Conservation (phyloP, 2,888 invertebrate species). For the Ommatoiulus sabulosus region DNA sequence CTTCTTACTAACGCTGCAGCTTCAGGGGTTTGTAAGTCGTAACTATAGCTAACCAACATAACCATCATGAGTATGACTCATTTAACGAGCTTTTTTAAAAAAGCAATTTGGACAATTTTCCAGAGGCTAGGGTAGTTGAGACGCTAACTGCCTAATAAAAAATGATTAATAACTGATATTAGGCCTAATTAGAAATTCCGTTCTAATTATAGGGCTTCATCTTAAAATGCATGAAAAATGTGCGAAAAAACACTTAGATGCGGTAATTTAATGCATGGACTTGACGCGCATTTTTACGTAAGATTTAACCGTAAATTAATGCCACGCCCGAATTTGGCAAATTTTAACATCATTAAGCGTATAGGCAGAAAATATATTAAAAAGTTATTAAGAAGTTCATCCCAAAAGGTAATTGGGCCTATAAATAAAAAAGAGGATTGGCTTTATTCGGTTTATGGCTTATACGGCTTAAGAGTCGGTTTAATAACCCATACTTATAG, state of each 20-base stretch:
- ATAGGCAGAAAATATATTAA: not conserved
- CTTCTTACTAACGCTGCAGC: not conserved
- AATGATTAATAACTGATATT: constrained; percentile 2
- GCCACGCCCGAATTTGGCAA: not conserved
- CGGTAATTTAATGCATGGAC: constrained; percentile 4
- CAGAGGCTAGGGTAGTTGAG: not conserved
- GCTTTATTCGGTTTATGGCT: not conserved
- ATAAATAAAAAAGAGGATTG: not conserved
- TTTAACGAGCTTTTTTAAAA: constrained; percentile 17
- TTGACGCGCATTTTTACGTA: not conserved
- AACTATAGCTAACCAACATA: not conserved
- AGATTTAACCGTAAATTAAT: not conserved
- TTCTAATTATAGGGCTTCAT: not conserved
- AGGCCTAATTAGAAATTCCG: constrained; percentile 1
- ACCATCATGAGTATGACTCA: not conserved
- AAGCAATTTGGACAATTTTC: constrained; percentile 15
- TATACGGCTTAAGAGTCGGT: not conserved
- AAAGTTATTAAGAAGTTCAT: not conserved
- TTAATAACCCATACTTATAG: too few species aligned
- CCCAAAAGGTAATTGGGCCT: not conserved
- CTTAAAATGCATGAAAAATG: not conserved
- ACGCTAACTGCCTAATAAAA: constrained; percentile 9
- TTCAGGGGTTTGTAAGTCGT: not conserved
- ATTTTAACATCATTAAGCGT: not conserved
- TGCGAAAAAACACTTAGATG: not conserved